Evolutionary conservation across 2,113 vertebrate genomes (phyloP).

Genomic region (Diadophis punctatus): DNA sequence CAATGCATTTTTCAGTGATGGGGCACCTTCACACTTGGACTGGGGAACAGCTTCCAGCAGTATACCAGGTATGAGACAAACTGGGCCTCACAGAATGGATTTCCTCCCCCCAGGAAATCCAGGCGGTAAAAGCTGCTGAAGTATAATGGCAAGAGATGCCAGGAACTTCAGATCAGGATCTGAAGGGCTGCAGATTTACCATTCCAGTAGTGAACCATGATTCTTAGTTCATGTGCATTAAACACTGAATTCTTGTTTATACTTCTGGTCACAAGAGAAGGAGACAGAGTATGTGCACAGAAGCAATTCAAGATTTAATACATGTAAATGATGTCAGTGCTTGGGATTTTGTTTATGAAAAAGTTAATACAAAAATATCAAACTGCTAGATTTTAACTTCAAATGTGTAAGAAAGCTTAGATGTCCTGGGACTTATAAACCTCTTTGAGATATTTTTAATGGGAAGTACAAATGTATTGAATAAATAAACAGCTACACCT

Average conservation of each 20-base stretch:
- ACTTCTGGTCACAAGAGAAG: background rate
- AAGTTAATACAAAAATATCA: background rate
- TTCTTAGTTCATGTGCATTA: background rate
- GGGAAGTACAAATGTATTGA: background rate
- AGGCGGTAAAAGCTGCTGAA: background rate
- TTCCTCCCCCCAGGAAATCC: background rate
- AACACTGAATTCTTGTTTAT: background rate
- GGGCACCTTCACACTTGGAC: background rate
- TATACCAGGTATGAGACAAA: background rate
- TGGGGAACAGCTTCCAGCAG: background rate
- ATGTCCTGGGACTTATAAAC: background rate
- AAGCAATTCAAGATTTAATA: background rate
- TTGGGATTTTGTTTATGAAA: background rate
- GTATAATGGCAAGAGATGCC: background rate
- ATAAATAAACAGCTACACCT: background rate
- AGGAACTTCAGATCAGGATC: background rate
- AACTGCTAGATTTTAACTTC: background rate
- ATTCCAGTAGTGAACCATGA: background rate
- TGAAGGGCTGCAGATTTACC: background rate
- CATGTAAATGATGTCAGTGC: background rate
- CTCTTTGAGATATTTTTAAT: background rate
- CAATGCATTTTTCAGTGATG: background rate
- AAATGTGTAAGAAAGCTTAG: background rate
- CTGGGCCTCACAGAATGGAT: background rate
- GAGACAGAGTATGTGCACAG: background rate